Evolutionary conservation across 2,888 invertebrate species (phyloP), one percentile per base, ranked within the genome.

Genomic region (Caenorhabditis macrosperma): DNA sequence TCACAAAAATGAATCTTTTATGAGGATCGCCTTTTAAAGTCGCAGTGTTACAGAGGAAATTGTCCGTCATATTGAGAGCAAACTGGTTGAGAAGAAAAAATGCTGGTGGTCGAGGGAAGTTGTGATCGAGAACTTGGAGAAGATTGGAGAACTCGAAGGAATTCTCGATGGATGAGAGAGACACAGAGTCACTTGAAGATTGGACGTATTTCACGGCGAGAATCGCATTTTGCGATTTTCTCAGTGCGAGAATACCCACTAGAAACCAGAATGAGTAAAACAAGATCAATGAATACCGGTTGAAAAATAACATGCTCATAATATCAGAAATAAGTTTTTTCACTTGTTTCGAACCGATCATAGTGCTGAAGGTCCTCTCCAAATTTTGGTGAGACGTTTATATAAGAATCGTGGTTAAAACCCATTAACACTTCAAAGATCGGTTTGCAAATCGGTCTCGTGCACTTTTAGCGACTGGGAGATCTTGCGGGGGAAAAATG

Each of bases 51-150:
- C 89, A 89, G 2, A 89, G 79, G 76, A 89, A 89, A 71, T 90
- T 89, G 82, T 89, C 88, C 3, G 89, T 90, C 90, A 89, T 89
- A 55, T 89, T 90, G 30, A 89, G 81, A 4, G 89, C 89, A 55
- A 85, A 86, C 38, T 89, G 90, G 77, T 89, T 89, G 28, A 89
- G 85, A 9, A 89, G 81, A 30, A 89, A 84, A 44, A 89, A 82
- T 1, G 90, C 89, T 0, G 89, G 89, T 0, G 89, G 89, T 28
- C 75, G 64, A 10, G 74, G 82, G 71, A 88, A 89, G 26, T 82
- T 72, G 12, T 59, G 26, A 63, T 84, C 80, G 28, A 83, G 67
- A 46, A 64, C 41, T n/a, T 50, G 38, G 15, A 80, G 63, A 5
- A 84, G 59, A 22, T 74, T 79, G 50, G 82, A 66, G 81, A 89